phyloP scores from a whole-genome alignment of 2,888 invertebrate genomes.

The Dryococelus australis region DNA sequence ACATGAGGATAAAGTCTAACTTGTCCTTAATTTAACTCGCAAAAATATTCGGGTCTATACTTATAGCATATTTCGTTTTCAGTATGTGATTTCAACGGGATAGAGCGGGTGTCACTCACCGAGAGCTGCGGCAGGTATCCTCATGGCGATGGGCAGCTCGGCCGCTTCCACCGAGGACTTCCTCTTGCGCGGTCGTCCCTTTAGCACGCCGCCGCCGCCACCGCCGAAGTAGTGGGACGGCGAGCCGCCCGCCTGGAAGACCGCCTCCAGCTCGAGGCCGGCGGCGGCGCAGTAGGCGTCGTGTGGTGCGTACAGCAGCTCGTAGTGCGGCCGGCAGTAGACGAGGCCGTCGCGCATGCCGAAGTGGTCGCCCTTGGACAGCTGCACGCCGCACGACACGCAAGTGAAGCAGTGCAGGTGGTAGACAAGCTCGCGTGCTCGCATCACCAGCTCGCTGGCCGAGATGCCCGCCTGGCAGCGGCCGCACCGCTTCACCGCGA shows the following conservation, averaged over 20 bases:
- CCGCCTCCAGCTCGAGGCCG: constrained; percentile 47
- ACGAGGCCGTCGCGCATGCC: constrained; percentile 85
- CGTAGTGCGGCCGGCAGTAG: constrained; percentile 73
- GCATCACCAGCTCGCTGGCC: constrained; percentile 89
- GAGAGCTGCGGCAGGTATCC: constrained; percentile 72
- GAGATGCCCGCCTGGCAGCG: constrained; percentile 86
- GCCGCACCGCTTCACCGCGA: constrained; percentile 84
- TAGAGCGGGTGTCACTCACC: constrained; percentile 60
- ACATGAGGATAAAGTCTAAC: too few species aligned
- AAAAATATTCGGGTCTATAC: too few species aligned
- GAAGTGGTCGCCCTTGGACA: constrained; percentile 90
- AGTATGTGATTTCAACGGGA: too few species aligned
- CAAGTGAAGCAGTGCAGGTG: constrained; percentile 92
- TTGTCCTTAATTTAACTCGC: too few species aligned
- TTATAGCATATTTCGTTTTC: too few species aligned
- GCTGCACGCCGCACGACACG: constrained; percentile 79
- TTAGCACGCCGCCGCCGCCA: constrained; percentile 67
- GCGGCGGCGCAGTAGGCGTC: constrained; percentile 40
- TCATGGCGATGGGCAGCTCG: constrained; percentile 62
- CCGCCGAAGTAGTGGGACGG: constrained; percentile 67
- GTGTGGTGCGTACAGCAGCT: constrained; percentile 60
- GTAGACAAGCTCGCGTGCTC: constrained; percentile 85
- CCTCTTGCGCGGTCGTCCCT: constrained; percentile 82
- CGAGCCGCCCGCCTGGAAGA: constrained; percentile 60
- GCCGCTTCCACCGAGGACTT: constrained; percentile 58